A percentile compares a stretch with the other conserved stretches of the same genome.
phyloP scores from a whole-genome alignment of 2,888 invertebrate species.

The Strigamia maritima region DNA sequence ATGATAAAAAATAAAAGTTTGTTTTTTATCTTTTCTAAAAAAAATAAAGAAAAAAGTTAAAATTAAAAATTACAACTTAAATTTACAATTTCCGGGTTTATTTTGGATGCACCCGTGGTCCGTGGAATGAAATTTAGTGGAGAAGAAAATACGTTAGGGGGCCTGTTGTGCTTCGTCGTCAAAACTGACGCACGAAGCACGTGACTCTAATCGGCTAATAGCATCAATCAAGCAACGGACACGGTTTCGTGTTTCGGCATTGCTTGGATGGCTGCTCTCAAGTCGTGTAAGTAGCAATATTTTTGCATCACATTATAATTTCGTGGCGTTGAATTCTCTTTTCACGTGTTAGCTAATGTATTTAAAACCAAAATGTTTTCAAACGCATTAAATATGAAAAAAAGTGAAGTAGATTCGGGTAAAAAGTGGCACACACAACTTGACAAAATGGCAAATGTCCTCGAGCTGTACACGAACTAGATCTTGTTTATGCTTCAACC shows the following conservation, averaged over 20 bases:
- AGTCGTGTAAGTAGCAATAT: constrained; percentile 2
- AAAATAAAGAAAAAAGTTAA: too few species aligned
- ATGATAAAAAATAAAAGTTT: too few species aligned
- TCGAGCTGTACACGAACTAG: background rate
- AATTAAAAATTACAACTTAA: too few species aligned
- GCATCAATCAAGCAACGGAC: background rate
- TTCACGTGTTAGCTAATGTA: background rate
- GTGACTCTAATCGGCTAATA: background rate
- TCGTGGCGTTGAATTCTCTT: background rate
- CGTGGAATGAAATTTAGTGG: too few species aligned
- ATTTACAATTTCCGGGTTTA: too few species aligned
- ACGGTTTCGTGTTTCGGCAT: background rate
- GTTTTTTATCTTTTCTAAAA: too few species aligned
- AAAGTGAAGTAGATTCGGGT: background rate
- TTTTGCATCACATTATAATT: background rate
- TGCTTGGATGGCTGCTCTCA: constrained; percentile 1
- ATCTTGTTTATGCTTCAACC: background rate
- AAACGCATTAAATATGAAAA: background rate
- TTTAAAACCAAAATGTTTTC: background rate
- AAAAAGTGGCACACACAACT: background rate
- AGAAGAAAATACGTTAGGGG: too few species aligned
- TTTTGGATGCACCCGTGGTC: too few species aligned
- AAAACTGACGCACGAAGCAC: background rate
- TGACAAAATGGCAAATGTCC: background rate
- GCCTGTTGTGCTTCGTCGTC: background rate